Conservation (phyloP, 92 coral and sea anemone genomes). For the Epizoanthus rinbou region DNA sequence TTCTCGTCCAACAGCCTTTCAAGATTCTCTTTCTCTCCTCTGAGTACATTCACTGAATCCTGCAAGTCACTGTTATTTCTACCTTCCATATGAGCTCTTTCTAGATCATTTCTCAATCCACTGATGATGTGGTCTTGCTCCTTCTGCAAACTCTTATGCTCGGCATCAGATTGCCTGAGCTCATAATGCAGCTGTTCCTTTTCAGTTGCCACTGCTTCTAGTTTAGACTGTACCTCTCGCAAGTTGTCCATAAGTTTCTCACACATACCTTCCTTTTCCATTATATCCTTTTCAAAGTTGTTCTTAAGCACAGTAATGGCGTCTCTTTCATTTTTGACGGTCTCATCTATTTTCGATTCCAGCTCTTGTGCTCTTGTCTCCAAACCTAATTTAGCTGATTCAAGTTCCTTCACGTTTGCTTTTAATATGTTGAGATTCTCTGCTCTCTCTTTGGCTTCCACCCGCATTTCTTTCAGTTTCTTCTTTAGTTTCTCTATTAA, state of each 20-base stretch:
- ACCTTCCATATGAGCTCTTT: constrained; percentile 32
- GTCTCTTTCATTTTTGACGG: constrained; percentile 1
- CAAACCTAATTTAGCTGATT: constrained; percentile 48
- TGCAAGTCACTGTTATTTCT: constrained; percentile 44
- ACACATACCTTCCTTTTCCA: constrained; percentile 25
- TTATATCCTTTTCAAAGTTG: constrained; percentile 16
- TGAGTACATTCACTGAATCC: constrained; percentile 33
- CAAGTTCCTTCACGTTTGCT: constrained; percentile 59
- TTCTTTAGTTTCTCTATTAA: constrained; percentile 71
- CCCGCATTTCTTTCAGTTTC: constrained; percentile 68
- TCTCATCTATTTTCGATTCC: background rate
- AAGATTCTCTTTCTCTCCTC: constrained; percentile 46
- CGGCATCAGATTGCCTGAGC: constrained; percentile 52
- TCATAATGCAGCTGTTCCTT: constrained; percentile 38
- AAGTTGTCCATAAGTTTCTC: constrained; percentile 33
- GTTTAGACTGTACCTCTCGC: constrained; percentile 30
- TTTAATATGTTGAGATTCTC: constrained; percentile 45
- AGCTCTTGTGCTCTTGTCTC: constrained; percentile 46
- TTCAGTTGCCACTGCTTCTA: constrained; percentile 26
- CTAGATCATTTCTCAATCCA: constrained; percentile 43
- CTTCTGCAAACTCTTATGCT: constrained; percentile 34
- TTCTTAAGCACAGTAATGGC: background rate
- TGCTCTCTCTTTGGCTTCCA: constrained; percentile 61
- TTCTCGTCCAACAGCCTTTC: constrained; percentile 23
- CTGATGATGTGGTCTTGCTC: constrained; percentile 50